Conservation (phyloP, 2,888 invertebrate genomes). For the Acanthococcus lagerstroemiae region DNA sequence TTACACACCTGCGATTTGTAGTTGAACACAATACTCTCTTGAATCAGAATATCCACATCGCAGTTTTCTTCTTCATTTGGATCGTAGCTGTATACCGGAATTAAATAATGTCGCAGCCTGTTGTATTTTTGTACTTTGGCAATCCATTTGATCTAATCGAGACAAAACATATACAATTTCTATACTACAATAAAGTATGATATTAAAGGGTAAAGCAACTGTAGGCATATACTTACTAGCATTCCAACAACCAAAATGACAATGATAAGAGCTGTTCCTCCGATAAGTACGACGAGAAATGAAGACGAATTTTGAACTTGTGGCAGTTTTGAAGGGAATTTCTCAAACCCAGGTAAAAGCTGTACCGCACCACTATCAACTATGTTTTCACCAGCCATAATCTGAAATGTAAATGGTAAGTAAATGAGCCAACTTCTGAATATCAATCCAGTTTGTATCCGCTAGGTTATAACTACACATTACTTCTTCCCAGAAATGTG, state of each 20-base stretch:
- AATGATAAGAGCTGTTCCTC: not conserved
- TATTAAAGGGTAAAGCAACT: not conserved
- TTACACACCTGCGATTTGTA: no score
- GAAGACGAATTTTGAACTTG: not conserved
- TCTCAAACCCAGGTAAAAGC: not conserved
- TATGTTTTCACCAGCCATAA: not conserved
- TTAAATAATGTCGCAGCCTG: conserved; percentile 6
- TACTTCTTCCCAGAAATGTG: no score
- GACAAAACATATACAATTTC: not conserved
- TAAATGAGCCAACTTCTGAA: no score
- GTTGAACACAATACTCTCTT: not conserved
- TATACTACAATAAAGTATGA: not conserved
- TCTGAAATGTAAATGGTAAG: not conserved
- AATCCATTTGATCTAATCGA: conserved; percentile 17
- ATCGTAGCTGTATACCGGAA: conserved; percentile 15
- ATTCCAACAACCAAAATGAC: not conserved
- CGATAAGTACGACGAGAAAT: not conserved
- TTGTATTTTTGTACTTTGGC: not conserved
- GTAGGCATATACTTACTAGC: not conserved
- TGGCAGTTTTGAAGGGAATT: not conserved
- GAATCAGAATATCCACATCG: conserved; percentile 1
- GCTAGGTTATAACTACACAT: no score
- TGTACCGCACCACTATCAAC: not conserved
- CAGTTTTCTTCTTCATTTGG: conserved; percentile 20
- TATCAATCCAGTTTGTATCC: no score